Evolutionary conservation across 2,888 invertebrate genomes (phyloP).

Genomic region (Chrysodeixis includens): DNA sequence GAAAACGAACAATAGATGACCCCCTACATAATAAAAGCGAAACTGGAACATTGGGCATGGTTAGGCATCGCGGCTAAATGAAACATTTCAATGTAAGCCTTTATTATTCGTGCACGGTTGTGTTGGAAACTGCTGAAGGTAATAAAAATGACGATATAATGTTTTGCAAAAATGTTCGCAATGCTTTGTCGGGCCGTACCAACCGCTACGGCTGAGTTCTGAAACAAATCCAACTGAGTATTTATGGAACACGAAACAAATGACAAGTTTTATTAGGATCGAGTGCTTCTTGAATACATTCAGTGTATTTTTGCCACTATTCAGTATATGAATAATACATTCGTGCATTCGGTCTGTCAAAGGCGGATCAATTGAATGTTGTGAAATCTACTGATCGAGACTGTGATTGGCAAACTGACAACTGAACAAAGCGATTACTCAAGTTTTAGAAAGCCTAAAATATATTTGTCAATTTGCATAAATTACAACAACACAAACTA

Average conservation of each 20-base stretch:
- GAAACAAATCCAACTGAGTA: conserved; percentile 34
- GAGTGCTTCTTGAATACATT: conserved; percentile 50
- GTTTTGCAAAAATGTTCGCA: conserved; percentile 46
- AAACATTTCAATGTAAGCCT: conserved; percentile 59
- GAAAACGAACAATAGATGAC: conserved; percentile 64
- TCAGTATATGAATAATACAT: neutral
- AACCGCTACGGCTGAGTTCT: conserved; percentile 23
- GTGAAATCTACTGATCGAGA: no score
- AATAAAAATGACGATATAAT: conserved; percentile 61
- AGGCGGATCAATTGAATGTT: no score
- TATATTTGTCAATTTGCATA: no score
- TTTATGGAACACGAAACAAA: conserved; percentile 41
- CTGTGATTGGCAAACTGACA: no score
- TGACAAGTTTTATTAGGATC: conserved; percentile 54
- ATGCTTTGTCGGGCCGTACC: conserved; percentile 27
- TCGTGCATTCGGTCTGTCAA: no score
- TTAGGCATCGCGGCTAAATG: conserved; percentile 60
- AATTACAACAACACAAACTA: no score
- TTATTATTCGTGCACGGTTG: conserved; percentile 53
- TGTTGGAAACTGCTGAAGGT: conserved; percentile 53
- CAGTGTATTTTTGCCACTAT: conserved; percentile 11
- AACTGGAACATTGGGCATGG: conserved; percentile 58
- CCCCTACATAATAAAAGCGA: conserved; percentile 58
- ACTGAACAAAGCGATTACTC: no score
- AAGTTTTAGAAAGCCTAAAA: no score